Evolutionary conservation across 2,113 vertebrate genomes (phyloP).

Genomic region (Cololabis saira): DNA sequence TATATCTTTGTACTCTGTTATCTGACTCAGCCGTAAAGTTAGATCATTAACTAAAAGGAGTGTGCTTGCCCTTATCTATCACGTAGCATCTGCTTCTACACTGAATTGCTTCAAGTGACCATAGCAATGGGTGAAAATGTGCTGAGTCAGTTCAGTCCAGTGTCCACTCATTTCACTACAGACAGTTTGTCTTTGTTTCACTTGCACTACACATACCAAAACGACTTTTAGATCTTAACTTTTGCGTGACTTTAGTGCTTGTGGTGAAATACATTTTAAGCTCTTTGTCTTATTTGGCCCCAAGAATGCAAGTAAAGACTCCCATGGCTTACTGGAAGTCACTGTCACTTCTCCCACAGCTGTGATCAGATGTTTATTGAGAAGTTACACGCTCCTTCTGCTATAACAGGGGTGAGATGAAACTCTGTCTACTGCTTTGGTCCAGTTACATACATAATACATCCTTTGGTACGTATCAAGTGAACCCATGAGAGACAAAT

Average conservation of each 20-base stretch:
- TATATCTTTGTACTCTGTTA: conserved; percentile 15
- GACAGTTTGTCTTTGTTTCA: neutral
- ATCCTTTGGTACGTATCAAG: neutral
- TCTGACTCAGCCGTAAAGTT: conserved; percentile 30
- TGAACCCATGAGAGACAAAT: neutral
- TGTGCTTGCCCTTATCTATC: conserved; percentile 9
- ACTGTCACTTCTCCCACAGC: neutral
- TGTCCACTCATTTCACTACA: neutral
- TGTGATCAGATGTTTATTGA: too few species aligned
- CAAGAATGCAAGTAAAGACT: neutral
- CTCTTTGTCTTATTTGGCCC: neutral
- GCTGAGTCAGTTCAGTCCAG: neutral
- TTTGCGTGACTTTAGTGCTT: too few species aligned
- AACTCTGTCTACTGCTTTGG: neutral
- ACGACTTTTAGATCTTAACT: neutral
- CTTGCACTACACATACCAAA: too few species aligned
- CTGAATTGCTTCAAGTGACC: neutral
- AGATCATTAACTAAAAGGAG: conserved; percentile 40
- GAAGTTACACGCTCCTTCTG: too few species aligned
- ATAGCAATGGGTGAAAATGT: neutral
- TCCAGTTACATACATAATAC: neutral
- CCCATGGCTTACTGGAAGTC: neutral
- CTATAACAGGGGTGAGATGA: too few species aligned
- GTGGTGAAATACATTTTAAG: neutral
- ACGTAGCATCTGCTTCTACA: conserved; percentile 6